Evolutionary conservation across 2,797 vertebrate genomes (phyloP).

Genomic region (Chaunax sp.): DNA sequence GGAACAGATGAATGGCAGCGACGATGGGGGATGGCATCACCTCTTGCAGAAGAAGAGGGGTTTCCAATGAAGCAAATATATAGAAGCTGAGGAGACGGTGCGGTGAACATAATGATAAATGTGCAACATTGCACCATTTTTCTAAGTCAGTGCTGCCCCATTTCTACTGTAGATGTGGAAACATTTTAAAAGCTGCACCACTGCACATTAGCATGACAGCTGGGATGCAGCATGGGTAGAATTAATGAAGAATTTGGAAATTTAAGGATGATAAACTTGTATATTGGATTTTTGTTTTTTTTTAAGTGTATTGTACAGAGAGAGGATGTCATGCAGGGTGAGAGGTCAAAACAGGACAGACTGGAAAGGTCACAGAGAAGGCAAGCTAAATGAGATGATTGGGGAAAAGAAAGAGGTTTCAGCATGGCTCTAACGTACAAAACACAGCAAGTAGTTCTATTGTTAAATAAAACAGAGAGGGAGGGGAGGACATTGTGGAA

Average conservation of each 20-base stretch:
- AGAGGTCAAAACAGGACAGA: constrained; percentile 33
- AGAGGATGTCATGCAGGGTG: constrained; percentile 19
- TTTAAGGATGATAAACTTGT: neutral
- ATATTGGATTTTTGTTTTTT: constrained; percentile 12
- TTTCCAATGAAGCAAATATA: constrained; percentile 19
- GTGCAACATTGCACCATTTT: constrained; percentile 36
- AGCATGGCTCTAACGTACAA: constrained; percentile 9
- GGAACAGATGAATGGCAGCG: constrained; percentile 34
- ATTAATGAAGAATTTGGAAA: constrained; percentile 8
- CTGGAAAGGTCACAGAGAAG: neutral
- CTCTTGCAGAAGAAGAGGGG: no score
- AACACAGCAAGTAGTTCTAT: constrained; percentile 21
- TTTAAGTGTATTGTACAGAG: constrained; percentile 26
- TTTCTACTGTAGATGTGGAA: constrained; percentile 32
- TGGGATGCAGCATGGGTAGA: constrained; percentile 18
- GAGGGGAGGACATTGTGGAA: constrained; percentile 8
- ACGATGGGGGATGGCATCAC: constrained; percentile 42
- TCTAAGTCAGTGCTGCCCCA: constrained; percentile 32
- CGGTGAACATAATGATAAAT: constrained; percentile 53
- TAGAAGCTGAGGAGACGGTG: constrained; percentile 23
- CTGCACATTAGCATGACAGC: constrained; percentile 35
- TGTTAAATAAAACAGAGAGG: constrained; percentile 37
- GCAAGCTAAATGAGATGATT: constrained; percentile 11
- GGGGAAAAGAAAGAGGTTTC: constrained; percentile 10
- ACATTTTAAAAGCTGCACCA: constrained; percentile 6